A percentile compares a stretch with the other conserved stretches of the same genome.
Evolutionary conservation across 2,113 vertebrate species (phyloP).

Genomic region (Ailuropoda melanoleuca): DNA sequence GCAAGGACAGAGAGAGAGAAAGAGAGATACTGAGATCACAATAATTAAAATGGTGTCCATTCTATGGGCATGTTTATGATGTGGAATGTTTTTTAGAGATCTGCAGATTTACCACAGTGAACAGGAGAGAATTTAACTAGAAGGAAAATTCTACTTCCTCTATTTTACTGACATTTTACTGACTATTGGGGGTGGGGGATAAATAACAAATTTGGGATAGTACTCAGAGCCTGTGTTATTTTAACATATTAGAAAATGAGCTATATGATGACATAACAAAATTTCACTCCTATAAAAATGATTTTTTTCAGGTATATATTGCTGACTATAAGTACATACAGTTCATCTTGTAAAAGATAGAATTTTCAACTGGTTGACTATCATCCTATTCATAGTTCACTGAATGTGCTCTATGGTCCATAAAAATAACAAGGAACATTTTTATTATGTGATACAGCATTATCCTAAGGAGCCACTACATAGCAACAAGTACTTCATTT

Average conservation of each 20-base stretch:
- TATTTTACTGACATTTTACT: constrained; percentile 35
- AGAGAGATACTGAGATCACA: not conserved
- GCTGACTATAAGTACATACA: not conserved
- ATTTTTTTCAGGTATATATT: constrained; percentile 16
- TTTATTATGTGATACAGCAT: constrained; percentile 34
- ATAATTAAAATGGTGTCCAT: not conserved
- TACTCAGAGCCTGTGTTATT: not conserved
- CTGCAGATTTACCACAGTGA: not conserved
- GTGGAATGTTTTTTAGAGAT: not conserved
- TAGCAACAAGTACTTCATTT: constrained; percentile 42
- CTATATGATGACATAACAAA: not conserved
- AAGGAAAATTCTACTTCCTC: not conserved
- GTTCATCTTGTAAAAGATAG: constrained; percentile 47
- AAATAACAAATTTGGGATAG: not conserved
- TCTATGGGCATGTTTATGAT: not conserved
- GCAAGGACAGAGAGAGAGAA: not conserved
- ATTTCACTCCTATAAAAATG: not conserved
- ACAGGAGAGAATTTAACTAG: not conserved
- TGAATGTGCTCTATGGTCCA: constrained; percentile 54
- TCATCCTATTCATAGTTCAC: constrained; percentile 27
- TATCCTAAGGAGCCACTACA: constrained; percentile 9
- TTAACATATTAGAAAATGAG: constrained; percentile 14
- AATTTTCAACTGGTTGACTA: constrained; percentile 51
- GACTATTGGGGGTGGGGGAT: not conserved
- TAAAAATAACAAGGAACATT: constrained; percentile 54